Evolutionary conservation across 2,797 vertebrate species (phyloP).

Genomic region (Schizopygopsis pylzovi): DNA sequence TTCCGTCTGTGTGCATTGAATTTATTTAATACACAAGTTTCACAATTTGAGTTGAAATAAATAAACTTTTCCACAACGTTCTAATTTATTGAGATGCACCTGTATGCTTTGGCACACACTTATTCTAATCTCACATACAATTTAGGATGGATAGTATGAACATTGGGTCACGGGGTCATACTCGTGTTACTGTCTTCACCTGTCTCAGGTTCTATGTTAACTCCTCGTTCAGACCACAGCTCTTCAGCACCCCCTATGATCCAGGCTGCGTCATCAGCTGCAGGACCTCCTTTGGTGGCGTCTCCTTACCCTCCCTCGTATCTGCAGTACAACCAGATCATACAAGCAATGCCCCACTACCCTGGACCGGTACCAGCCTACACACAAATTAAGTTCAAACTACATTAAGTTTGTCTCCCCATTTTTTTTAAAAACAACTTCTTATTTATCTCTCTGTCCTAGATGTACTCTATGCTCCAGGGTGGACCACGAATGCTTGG

Average conservation of each 20-base stretch:
- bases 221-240: constrained; percentile 84
- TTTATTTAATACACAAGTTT: too few relatives aligned
- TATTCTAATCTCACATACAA: too few relatives aligned
- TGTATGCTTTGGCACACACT: too few relatives aligned
- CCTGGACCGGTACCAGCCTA: constrained; percentile 81
- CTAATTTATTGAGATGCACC: too few relatives aligned
- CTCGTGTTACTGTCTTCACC: not conserved
- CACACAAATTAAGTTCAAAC: too few relatives aligned
- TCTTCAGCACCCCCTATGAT: constrained; percentile 84
- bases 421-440: not conserved
- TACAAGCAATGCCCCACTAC: constrained; percentile 90
- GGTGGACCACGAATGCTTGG: constrained; percentile 86
- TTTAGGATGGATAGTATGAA: not conserved
- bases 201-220: constrained; percentile 81
- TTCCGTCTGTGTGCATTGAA: too few relatives aligned
- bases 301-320: constrained; percentile 89
- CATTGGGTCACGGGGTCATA: too few relatives aligned
- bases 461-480: constrained; percentile 90
- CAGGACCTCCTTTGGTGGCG: constrained; percentile 86
- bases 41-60: too few relatives aligned
- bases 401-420: too few relatives aligned
- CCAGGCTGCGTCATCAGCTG: constrained; percentile 85
- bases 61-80: too few relatives aligned
- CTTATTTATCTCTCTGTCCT: not conserved
- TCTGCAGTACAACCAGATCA: constrained; percentile 89